A percentile compares a stretch with the other conserved stretches of the same genome.
These are phyloP conservation scores for Rhyacophila evoluta DNA, from an alignment of 2,888 invertebrate genomes.

Conservation along the genomic window DNA sequence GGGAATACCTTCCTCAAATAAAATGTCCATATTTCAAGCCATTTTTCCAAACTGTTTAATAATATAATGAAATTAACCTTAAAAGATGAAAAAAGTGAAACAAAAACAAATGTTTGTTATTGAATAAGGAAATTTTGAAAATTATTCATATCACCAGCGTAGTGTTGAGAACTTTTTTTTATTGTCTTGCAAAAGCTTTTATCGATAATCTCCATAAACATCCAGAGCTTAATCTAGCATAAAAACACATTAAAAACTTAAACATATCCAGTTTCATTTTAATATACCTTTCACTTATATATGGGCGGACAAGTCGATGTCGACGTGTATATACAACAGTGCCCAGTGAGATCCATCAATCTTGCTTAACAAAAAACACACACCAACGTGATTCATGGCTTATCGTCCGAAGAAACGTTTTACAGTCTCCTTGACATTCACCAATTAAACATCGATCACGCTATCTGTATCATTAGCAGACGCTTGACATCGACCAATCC, in stretches of 20 bases:
- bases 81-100: too few relatives aligned
- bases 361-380: conserved; percentile 33
- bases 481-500: background rate
- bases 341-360: conserved; percentile 31
- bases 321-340: background rate
- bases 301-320: conserved; percentile 24
- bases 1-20: too few relatives aligned
- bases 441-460: conserved; percentile 50
- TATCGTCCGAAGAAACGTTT: conserved; percentile 37
- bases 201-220: background rate
- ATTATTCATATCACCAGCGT: too few relatives aligned
- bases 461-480: conserved; percentile 20
- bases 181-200: too few relatives aligned
- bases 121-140: too few relatives aligned
- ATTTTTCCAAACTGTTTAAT: too few relatives aligned
- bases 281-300: conserved; percentile 22
- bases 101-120: too few relatives aligned
- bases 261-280: conserved; percentile 18
- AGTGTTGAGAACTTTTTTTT: too few relatives aligned
- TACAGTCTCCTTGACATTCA: conserved; percentile 44
- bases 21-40: too few relatives aligned
- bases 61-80: too few relatives aligned
- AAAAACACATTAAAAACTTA: background rate
- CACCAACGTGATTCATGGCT: conserved; percentile 36
- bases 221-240: background rate